phyloP scores from a whole-genome alignment of 1,140 invertebrate species.

The Telenomus remus region DNA sequence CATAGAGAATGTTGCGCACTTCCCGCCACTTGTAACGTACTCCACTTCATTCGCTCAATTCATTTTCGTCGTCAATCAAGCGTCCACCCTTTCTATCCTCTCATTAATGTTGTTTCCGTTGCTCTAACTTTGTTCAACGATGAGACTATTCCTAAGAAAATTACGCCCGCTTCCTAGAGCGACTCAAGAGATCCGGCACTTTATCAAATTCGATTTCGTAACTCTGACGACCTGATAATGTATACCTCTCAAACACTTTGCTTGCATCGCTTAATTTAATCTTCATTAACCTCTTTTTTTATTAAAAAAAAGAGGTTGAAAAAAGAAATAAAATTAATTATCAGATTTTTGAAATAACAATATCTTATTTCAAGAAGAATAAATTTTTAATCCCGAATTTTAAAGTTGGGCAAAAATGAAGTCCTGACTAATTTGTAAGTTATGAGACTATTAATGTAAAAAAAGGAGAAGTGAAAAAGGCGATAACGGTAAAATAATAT shows the following conservation, averaged over 20 bases:
- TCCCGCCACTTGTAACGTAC: constrained; percentile 72
- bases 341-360: too few relatives aligned
- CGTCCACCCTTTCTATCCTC: constrained; percentile 68
- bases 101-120: constrained; percentile 72
- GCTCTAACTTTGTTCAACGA: constrained; percentile 51
- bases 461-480: too few relatives aligned
- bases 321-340: too few relatives aligned
- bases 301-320: too few relatives aligned
- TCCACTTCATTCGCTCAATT: constrained; percentile 73
- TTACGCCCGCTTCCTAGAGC: constrained; percentile 64
- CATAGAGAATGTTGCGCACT: constrained; percentile 71
- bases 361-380: too few relatives aligned
- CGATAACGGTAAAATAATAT: constrained; percentile 31
- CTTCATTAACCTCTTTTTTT: too few relatives aligned
- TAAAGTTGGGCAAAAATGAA: too few relatives aligned
- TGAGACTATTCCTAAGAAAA: constrained; percentile 68
- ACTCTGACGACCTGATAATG: constrained; percentile 25
- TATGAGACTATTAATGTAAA: too few relatives aligned
- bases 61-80: constrained; percentile 73
- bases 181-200: constrained; percentile 60
- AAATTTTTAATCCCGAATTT: too few relatives aligned
- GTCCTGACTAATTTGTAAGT: too few relatives aligned
- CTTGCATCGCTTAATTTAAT: too few relatives aligned
- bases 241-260: constrained; percentile 43
- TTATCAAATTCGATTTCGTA: constrained; percentile 58